Base-by-base conservation (phyloP, 1,140 invertebrate genomes). In the Polyergus mexicanus region DNA sequence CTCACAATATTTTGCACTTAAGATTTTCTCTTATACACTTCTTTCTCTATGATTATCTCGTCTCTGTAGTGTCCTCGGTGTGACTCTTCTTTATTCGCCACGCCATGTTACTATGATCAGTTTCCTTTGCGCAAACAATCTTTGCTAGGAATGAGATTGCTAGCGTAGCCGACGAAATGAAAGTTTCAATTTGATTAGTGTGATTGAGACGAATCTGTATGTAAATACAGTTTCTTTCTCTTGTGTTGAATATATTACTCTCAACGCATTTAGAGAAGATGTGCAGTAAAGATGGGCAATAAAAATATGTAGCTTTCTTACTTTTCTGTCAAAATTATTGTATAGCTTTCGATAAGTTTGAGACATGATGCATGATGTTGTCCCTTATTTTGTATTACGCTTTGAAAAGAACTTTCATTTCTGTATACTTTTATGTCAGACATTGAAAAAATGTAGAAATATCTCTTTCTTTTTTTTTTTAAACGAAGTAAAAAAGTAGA, bases 341-440 rank as follows among this genome's bases (percentile, higher is more conserved):
- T 72, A n/a, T 60, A 83, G 51, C 38, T 72, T 44, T 19, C 38
- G 25, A 83, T 62, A 44, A 83, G 68, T 83, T 62, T 83, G 38
- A 71, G 16, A 83, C 41, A 74, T 41, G 74, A 8, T 83, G 78
- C 78, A 83, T 74, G 78, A 81, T 60, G 35, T 80, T 72, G 47
- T 35, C 51, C 69, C 16, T 80, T 80, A 69, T 69, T 72, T 80
- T 83, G 58, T 72, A 83, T 47, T 62, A 41, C 4, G 78, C 68
- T 83, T 81, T 60, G n/a, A 74, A 72, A 80, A 80, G 11, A 80
- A 83, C 78, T 83, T 83, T 83, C 78, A 83, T 83, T 83, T 83
- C 78, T 83, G 54, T 19, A 56, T 83, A 83, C 28, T 47, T 2
- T 83, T 32, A 74, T 47, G 13, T 47, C 44, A 56, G 28, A 58